Evolutionary conservation across 2,113 vertebrate genomes (phyloP), one percentile per base, ranked within the genome.

Genomic region (Cettia cetti): DNA sequence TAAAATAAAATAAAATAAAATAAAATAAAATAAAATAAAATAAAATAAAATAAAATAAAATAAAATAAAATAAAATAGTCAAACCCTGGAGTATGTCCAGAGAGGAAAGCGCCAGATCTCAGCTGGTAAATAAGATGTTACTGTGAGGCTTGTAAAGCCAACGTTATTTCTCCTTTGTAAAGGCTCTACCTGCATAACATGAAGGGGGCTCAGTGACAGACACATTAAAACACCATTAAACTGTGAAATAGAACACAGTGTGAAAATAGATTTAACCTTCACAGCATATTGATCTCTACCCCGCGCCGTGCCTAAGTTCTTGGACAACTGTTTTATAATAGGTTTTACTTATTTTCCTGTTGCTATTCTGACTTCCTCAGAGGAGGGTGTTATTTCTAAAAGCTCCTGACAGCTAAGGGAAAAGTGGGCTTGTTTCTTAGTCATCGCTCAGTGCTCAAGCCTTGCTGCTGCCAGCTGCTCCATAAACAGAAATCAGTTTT

Each of bases 211-310:
- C 96, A 76, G 98, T 99, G 98, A 98, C 98, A 98, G 98, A 98
- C 98, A 97, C 98, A 98, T 99, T 98, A 98, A 98, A 99, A 98
- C 98, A 97, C 98, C 98, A 98, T 98, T 98, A 98, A 98, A 98
- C 97, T 98, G 98, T 98, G 98, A 98, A 98, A 98, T 98, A 98
- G 98, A 98, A 98, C 98, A 98, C 97, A 98, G 97, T 97, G 98
- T 98, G 98, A 98, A 98, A 98, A 98, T 98, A 98, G 98, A 98
- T 98, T 98, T 98, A 98, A 99, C 98, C 98, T 98, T 98, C 98
- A 98, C 98, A 98, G 97, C 85, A 78, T 97, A 98, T 98, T 96
- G 97, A 98, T 98, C 97, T 96, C 97, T 96, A 97, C 96, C 97
- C 98, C 1, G 95, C 59, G 39, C 95, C 54, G 60, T 94, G 97